Evolutionary conservation across 2,888 invertebrate genomes (phyloP).

Genomic region (Ormyrus pomaceus): DNA sequence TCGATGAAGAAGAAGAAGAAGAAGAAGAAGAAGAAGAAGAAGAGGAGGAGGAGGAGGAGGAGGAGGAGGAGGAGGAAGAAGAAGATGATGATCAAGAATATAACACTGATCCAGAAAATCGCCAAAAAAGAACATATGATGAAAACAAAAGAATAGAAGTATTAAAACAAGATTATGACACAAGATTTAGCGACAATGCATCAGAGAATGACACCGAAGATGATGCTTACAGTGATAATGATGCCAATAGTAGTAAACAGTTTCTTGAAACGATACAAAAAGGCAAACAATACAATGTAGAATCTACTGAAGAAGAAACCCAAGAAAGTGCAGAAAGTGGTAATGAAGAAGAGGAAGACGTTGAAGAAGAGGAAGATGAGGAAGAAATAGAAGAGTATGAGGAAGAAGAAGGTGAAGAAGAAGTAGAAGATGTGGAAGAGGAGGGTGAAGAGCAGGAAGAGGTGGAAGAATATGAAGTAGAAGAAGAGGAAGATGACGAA

Average conservation of each 20-base stretch:
- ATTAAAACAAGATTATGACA: too few relatives aligned
- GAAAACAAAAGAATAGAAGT: too few relatives aligned
- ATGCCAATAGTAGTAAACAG: background rate
- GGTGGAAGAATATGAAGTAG: conserved; percentile 24
- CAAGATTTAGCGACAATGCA: too few relatives aligned
- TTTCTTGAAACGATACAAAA: background rate
- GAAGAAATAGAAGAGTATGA: conserved; percentile 43
- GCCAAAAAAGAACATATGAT: too few relatives aligned
- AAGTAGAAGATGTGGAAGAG: conserved; percentile 27
- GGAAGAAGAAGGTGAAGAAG: conserved; percentile 37
- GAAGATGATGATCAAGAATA: background rate
- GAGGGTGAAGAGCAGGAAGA: conserved; percentile 19
- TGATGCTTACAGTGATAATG: too few relatives aligned
- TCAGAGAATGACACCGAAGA: too few relatives aligned
- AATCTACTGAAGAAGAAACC: conserved; percentile 30
- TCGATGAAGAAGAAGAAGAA: conserved; percentile 35
- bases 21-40: conserved; percentile 30
- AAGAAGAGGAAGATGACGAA: conserved; percentile 39
- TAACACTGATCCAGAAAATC: too few relatives aligned
- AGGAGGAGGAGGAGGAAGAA: conserved; percentile 12
- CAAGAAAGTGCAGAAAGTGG: conserved; percentile 43
- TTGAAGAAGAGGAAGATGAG: conserved; percentile 21
- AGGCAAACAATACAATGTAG: background rate
- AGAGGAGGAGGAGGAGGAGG: conserved; percentile 29
- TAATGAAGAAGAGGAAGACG: conserved; percentile 56